Conservation (phyloP, 64 coral and sea anemone species). For the Actinia equina region DNA sequence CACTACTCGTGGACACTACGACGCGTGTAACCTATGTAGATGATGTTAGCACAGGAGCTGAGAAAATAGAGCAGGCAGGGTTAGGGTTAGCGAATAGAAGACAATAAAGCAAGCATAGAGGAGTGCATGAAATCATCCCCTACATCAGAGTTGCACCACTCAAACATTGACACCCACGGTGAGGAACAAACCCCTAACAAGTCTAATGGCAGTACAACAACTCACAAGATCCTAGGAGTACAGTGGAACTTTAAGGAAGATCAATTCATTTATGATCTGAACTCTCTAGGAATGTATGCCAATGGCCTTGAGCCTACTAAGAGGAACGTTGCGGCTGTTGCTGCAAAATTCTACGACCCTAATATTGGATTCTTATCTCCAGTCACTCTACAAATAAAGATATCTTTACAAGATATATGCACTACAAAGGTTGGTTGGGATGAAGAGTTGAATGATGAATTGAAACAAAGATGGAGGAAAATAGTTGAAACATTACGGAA, state of each 20-base stretch:
- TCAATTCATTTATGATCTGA: background rate
- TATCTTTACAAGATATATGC: constrained; percentile 43
- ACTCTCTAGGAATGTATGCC: background rate
- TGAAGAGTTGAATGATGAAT: constrained; percentile 26
- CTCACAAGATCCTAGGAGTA: constrained; percentile 20
- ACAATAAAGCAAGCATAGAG: background rate
- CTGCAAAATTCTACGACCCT: constrained; percentile 59
- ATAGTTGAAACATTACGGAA: constrained; percentile 31
- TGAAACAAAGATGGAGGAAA: constrained; percentile 16
- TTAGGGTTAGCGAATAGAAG: constrained; percentile 8
- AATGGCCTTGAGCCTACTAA: constrained; percentile 44
- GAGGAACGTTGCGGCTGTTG: constrained; percentile 42
- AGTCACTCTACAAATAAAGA: constrained; percentile 46
- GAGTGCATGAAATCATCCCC: background rate
- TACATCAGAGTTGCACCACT: background rate
- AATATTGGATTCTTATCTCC: constrained; percentile 51
- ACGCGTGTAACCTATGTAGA: constrained; percentile 37
- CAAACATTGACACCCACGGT: background rate
- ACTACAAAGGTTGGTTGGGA: constrained; percentile 38
- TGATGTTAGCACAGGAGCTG: constrained; percentile 19
- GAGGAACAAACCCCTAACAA: background rate
- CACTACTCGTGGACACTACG: constrained; percentile 24
- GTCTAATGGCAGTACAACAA: background rate
- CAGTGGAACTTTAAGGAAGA: constrained; percentile 28
- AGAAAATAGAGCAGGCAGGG: background rate